phyloP scores from a whole-genome alignment of 2,113 vertebrate species.

The Ptilorrhoa leucosticta region DNA sequence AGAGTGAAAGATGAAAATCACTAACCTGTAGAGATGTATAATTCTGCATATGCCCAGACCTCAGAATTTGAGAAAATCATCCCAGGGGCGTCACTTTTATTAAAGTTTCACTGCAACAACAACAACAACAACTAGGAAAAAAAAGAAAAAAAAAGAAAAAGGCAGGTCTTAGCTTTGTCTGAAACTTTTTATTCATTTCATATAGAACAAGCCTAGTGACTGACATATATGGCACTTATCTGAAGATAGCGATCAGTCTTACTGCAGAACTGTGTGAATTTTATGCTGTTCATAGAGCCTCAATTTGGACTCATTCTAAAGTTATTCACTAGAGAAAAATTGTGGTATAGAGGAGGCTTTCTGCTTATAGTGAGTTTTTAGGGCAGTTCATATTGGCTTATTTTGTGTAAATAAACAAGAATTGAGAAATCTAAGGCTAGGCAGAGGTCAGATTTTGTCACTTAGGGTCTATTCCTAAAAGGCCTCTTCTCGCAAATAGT shows the following conservation, averaged over 20 bases:
- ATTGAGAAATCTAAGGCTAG: slow-evolving; percentile 30
- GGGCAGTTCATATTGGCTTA: slow-evolving; percentile 3
- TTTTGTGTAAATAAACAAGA: slow-evolving; percentile 53
- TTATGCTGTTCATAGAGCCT: not conserved
- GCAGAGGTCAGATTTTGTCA: slow-evolving; percentile 28
- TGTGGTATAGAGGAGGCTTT: not conserved
- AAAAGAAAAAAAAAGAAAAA: not conserved
- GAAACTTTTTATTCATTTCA: not conserved
- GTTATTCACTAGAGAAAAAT: slow-evolving; percentile 20
- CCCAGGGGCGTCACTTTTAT: not conserved
- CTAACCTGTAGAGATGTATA: not conserved
- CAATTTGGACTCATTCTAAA: not conserved
- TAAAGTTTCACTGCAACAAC: not conserved
- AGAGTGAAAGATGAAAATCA: not conserved
- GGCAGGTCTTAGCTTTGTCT: not conserved
- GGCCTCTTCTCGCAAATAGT: not conserved
- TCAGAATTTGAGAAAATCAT: not conserved
- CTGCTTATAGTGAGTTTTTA: slow-evolving; percentile 10
- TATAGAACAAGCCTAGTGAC: not conserved
- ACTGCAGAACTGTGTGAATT: not conserved
- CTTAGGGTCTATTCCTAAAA: not conserved
- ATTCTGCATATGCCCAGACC: not conserved
- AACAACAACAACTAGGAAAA: not conserved
- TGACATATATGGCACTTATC: not conserved
- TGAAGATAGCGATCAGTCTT: not conserved